Conservation (phyloP, 1,140 invertebrate genomes). For the Nylanderia fulva region DNA sequence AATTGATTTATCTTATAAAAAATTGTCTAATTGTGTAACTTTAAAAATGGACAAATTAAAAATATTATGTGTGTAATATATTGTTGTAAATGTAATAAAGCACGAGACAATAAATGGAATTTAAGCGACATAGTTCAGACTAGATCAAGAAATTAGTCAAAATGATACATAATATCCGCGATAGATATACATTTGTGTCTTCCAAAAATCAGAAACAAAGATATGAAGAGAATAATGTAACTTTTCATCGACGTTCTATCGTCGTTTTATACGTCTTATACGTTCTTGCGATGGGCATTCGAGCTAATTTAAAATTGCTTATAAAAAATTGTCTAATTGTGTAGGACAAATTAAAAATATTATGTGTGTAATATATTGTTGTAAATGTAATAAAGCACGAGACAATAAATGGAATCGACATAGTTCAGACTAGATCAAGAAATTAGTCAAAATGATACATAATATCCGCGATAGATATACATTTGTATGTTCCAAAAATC, state of each 20-base stretch:
- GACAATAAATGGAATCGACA: neutral
- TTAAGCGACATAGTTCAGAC: conserved; percentile 1
- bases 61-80: too few relatives aligned
- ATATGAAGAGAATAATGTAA: too few relatives aligned
- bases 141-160: neutral
- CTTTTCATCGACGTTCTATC: neutral
- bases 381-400: neutral
- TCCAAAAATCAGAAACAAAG: conserved; percentile 11
- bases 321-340: neutral
- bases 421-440: neutral
- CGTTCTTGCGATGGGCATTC: neutral
- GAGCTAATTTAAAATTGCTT: neutral
- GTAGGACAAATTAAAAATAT: neutral
- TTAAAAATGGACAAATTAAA: neutral
- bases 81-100: neutral
- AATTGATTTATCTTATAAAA: neutral
- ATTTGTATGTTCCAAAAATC: conserved; percentile 2
- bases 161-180: neutral
- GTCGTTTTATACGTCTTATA: neutral
- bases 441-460: neutral
- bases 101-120: neutral
- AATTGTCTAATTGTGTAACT: neutral
- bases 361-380: too few relatives aligned
- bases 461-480: neutral
- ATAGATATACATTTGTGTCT: neutral